A percentile compares a stretch with the other conserved stretches of the same genome.
These are phyloP conservation scores for Astreopora myriophthalma DNA, from an alignment of 64 coral and sea anemone species.

Conservation along the genomic window DNA sequence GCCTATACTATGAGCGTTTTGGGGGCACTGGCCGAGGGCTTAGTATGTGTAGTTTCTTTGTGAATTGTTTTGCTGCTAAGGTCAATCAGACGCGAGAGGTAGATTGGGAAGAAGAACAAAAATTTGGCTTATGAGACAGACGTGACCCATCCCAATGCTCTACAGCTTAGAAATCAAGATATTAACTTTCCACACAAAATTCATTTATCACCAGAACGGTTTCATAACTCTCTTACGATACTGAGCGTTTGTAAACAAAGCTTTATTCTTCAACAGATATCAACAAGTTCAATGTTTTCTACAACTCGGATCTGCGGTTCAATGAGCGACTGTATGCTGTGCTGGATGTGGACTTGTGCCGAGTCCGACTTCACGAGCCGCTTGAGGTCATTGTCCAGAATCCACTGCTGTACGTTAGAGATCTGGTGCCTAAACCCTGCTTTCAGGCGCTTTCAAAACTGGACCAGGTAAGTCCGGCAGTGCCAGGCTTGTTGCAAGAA, in stretches of 20 bases:
- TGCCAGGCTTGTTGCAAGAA: no score
- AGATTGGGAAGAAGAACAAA: no score
- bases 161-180: no score
- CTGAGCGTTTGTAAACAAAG: background rate
- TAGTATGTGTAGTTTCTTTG: no score
- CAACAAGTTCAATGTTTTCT: constrained; percentile 83
- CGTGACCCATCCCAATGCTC: no score
- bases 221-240: background rate
- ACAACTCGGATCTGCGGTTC: constrained; percentile 93
- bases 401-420: constrained; percentile 93
- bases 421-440: constrained; percentile 91
- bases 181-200: no score
- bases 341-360: constrained; percentile 95
- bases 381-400: constrained; percentile 87
- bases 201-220: no score
- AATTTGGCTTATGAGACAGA: no score
- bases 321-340: constrained; percentile 70
- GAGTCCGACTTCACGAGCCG: constrained; percentile 92
- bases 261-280: constrained; percentile 54
- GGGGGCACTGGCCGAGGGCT: no score
- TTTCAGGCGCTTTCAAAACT: constrained; percentile 90
- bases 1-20: no score
- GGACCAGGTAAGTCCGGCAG: constrained; percentile 80
- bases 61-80: no score
- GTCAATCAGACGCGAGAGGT: no score